Evolutionary conservation across 2,888 invertebrate genomes (phyloP).

Genomic region (Nomada lathburiana): DNA sequence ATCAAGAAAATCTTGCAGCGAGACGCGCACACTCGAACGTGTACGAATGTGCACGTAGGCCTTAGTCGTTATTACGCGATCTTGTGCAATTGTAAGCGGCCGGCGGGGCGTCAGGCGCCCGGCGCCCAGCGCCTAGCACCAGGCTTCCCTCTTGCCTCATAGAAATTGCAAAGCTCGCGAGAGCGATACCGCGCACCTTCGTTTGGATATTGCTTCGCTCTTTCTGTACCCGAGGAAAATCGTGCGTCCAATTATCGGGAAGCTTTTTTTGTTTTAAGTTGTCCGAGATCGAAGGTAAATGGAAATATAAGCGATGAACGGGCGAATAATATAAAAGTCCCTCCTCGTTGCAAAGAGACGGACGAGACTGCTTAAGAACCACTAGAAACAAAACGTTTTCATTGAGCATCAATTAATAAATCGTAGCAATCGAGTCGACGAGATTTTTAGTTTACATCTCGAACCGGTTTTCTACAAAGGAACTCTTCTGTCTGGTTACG

Average conservation of each 20-base stretch:
- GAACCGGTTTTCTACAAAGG: slow-evolving; percentile 69
- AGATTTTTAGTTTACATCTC: slow-evolving; percentile 70
- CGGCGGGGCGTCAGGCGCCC: slow-evolving; percentile 29
- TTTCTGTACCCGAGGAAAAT: slow-evolving; percentile 13
- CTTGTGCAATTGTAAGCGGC: slow-evolving; percentile 64
- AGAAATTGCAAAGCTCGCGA: slow-evolving; percentile 39
- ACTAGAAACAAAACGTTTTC: slow-evolving; percentile 71
- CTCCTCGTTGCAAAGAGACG: slow-evolving; percentile 15
- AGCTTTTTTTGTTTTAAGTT: slow-evolving; percentile 34
- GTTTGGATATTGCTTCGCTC: slow-evolving; percentile 38
- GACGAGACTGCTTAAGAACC: slow-evolving; percentile 48
- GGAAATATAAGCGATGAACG: slow-evolving; percentile 48
- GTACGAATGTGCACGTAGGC: no score
- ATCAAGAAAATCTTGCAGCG: slow-evolving; percentile 51
- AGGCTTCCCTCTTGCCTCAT: slow-evolving; percentile 33
- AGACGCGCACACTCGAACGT: slow-evolving; percentile 48
- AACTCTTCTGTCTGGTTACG: slow-evolving; percentile 71
- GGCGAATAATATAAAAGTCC: slow-evolving; percentile 51
- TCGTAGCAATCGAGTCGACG: slow-evolving; percentile 70
- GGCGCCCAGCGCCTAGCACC: slow-evolving; percentile 5
- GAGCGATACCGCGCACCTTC: slow-evolving; percentile 25
- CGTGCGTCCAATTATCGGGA: slow-evolving; percentile 56
- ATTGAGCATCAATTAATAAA: slow-evolving; percentile 76
- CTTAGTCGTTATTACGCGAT: slow-evolving; percentile 59
- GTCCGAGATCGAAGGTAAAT: slow-evolving; percentile 46